These are phyloP conservation scores for Desmodus rotundus DNA, from an alignment of 2,113 vertebrate species.

Conservation along the genomic window DNA sequence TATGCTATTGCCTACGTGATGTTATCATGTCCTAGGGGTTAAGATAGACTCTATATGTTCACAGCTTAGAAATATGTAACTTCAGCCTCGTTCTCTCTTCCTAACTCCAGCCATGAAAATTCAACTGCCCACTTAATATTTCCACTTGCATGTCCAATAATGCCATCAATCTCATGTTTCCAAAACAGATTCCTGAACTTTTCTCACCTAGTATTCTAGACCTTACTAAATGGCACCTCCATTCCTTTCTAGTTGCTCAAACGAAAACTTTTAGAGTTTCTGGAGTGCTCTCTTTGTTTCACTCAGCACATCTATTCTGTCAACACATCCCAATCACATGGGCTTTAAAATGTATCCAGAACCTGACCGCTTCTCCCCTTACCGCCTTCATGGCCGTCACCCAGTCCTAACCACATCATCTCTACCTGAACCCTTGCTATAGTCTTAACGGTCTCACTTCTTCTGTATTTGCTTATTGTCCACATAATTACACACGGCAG, in stretches of 20 bases:
- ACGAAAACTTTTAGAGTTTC: neutral
- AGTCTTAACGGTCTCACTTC: neutral
- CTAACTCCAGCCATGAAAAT: neutral
- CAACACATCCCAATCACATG: neutral
- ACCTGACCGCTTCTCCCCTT: neutral
- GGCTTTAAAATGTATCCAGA: neutral
- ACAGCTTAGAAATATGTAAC: neutral
- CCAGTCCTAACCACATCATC: neutral
- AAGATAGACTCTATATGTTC: neutral
- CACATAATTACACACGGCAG: accelerated
- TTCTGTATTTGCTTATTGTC: neutral
- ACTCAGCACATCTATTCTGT: neutral
- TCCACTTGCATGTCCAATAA: neutral
- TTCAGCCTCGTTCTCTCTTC: neutral
- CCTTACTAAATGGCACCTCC: neutral
- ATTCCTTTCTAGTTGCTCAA: neutral
- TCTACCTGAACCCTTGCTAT: neutral
- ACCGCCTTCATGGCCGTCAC: neutral
- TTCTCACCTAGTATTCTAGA: neutral
- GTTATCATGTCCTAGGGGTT: neutral
- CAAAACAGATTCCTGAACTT: neutral
- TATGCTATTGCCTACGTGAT: neutral
- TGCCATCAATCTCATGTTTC: neutral
- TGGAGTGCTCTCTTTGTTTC: neutral
- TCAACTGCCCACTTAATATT: neutral